Base-by-base conservation (phyloP, 2,113 vertebrate species). In the Hylia prasina region DNA sequence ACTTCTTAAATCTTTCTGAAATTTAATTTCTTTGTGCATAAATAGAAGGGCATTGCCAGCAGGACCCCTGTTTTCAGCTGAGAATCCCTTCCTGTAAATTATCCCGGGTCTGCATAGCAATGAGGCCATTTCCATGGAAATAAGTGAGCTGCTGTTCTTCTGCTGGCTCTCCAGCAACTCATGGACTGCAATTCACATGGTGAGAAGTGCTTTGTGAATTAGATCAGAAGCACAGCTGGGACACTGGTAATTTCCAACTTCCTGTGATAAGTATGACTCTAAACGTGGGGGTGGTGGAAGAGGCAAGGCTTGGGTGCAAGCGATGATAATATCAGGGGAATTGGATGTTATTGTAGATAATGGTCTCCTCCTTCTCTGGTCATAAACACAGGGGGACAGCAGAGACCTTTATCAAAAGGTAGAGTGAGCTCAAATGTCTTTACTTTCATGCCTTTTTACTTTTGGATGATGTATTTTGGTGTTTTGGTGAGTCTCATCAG, bases 51-150 rank as follows among this genome's bases (percentile, higher is more conserved):
- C 64, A 14, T 28, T 69, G 53, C 68, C 91, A 92, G 68, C 91
- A 91, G 75, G 93, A 90, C 93, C 86, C 53, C 64, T 69, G 60
- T 72, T 96, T 96, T 83, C 83, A 83, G 70, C 70, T 0, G 19
- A 93, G 78, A 87, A 87, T 93, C 77, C 80, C 42, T 73, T 61
- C 82, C 93, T 73, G 51, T 94, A 87, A 92, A 95, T 95, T 92
- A 92, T 86, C 48, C 23, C 25, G 9, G 53, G 82, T 39, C 91
- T 95, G 90, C 91, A 86, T 93, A 45, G 53, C 84, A 93, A 93
- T 92, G 69, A 95, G 90, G 71, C 87, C 80, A 95, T 96, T 95
- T 92, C 44, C 76, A 90, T 95, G 96, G 96, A 96, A 95, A 96
- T 91, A n/a, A 89, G 71, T 64, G 70, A 73, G 2, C 73, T 63